Evolutionary conservation across 2,888 invertebrate genomes (phyloP), one percentile per base, ranked within the genome.

Genomic region (Exephanes ischioxanthus): DNA sequence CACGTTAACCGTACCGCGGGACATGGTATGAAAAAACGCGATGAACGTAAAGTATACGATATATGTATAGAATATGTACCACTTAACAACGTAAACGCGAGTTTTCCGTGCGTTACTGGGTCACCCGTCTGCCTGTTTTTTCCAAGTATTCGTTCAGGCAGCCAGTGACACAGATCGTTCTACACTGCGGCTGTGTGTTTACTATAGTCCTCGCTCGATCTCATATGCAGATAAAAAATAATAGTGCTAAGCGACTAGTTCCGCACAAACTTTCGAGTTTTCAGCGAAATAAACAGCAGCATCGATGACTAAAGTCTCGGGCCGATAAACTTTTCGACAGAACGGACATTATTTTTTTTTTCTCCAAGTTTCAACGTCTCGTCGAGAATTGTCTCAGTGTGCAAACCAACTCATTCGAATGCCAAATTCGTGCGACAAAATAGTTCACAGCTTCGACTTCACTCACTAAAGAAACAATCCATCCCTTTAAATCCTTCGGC

Each of bases 21-120:
- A 33, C 37, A 37, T 3, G 55, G 41, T 37, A 41, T 4, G 4
- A 58, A 53, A 19, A 11, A 58, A 11, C 22, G 22, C 58, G 58
- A 22, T 0, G n/a, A n/a, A 16, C 61, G 30, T n/a, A 16, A 63
- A 33, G n/a, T n/a, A 16, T 63, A 33, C 6, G 30, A 5, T 63
- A 30, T 33, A 63, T n/a, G 26, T 55, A 55, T 41, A 16, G 51
- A 72, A n/a, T 53, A 68, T 68, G 16, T 45, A 53, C 41, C 66
- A 41, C 53, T 66, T 45, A n/a, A 61, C 37, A 61, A 37, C 26
- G 63, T 16, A 26, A 7, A 66, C 58, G 45, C 53, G 63, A 79
- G 51, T 71, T 80, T 80, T 67, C 45, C 80, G 45, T 53, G 51
- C 51, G 70, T 82, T 82, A 82, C 81, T 82, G 81, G 81, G 81